Percentiles rank a stretch among this genome's conserved stretches.
Conservation (phyloP, 2,888 invertebrate genomes). For the Ypsolopha sequella region DNA sequence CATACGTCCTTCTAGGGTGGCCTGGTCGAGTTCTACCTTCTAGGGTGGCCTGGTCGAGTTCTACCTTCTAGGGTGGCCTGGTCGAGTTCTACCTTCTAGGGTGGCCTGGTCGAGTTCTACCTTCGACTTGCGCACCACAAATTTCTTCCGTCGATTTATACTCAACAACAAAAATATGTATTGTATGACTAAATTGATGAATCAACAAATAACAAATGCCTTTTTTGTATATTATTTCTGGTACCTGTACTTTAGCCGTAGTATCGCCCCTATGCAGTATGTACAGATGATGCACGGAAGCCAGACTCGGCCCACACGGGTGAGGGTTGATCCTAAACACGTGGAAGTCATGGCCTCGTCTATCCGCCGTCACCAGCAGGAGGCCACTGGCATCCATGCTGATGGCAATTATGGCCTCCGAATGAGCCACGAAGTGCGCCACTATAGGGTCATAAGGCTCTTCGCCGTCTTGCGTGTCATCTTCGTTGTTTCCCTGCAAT, state of each 20-base stretch:
- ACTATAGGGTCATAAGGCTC: slow-evolving; percentile 81
- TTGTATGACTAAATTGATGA: too few species aligned
- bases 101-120: too few species aligned
- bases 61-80: too few species aligned
- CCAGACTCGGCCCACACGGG: slow-evolving; percentile 87
- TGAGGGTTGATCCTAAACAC: slow-evolving; percentile 95
- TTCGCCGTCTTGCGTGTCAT: slow-evolving; percentile 71
- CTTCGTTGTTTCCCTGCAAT: slow-evolving; percentile 55
- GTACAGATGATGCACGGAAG: slow-evolving; percentile 95
- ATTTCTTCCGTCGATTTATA: too few species aligned
- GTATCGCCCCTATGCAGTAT: slow-evolving; percentile 96
- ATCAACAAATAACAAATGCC: too few species aligned
- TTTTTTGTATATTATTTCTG: too few species aligned
- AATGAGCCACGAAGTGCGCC: slow-evolving; percentile 90
- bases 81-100: too few species aligned
- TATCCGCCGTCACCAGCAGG: slow-evolving; percentile 91
- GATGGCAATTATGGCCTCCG: slow-evolving; percentile 85
- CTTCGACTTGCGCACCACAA: too few species aligned
- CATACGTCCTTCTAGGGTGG: too few species aligned
- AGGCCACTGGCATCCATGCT: slow-evolving; percentile 91
- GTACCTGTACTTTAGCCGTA: slow-evolving; percentile 89
- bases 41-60: too few species aligned
- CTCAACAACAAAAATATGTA: too few species aligned
- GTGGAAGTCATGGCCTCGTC: slow-evolving; percentile 95
- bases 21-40: too few species aligned